Evolutionary conservation across 2,113 vertebrate genomes (phyloP).

Genomic region (human (Homo sapiens)): GRCh38 chr5:21365501-21366000

Average conservation of each 20-base stretch:
- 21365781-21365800: not conserved
- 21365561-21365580: not conserved
- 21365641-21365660: not conserved
- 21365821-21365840: not conserved
- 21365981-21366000: not conserved
- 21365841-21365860: not conserved
- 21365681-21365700: not conserved
- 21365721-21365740: not conserved
- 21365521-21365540: not conserved
- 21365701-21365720: not conserved
- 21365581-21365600: not conserved
- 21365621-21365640: not conserved
- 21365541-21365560: not conserved
- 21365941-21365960: not conserved
- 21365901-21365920: not conserved
- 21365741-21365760: not conserved
- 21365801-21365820: not conserved
- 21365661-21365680: not conserved
- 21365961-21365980: not conserved
- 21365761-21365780: not conserved
- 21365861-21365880: not conserved
- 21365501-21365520: not conserved
- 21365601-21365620: not conserved
- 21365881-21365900: not conserved
- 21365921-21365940: not conserved